These are phyloP conservation scores for Leptinotarsa haldemani DNA, from an alignment of 2,888 invertebrate genomes.

Conservation along the genomic window DNA sequence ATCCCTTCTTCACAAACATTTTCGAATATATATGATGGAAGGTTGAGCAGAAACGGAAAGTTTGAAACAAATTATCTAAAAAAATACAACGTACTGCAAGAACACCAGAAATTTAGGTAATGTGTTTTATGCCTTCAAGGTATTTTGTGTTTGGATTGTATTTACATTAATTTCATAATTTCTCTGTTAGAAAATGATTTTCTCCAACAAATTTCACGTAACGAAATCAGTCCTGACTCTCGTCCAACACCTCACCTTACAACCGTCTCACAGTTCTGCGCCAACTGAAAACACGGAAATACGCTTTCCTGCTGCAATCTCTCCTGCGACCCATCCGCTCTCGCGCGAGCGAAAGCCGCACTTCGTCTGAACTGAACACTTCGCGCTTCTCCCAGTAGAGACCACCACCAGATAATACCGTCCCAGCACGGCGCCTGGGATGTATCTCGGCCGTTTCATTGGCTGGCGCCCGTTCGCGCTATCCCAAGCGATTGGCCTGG, in stretches of 20 bases:
- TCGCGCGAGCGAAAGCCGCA: slow-evolving; percentile 48
- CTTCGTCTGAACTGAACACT: slow-evolving; percentile 33
- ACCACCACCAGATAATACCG: slow-evolving; percentile 57
- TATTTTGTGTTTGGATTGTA: too few relatives aligned
- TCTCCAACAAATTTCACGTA: background rate
- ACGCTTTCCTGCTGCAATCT: slow-evolving; percentile 5
- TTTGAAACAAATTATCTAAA: too few relatives aligned
- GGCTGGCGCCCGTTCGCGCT: slow-evolving; percentile 47
- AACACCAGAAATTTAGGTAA: too few relatives aligned
- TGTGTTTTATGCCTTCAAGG: too few relatives aligned
- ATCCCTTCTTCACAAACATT: too few relatives aligned
- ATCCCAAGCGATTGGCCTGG: slow-evolving; percentile 59
- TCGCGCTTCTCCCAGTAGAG: slow-evolving; percentile 59
- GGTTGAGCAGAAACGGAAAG: too few relatives aligned
- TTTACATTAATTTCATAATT: too few relatives aligned
- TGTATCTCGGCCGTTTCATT: slow-evolving; percentile 27
- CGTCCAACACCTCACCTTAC: slow-evolving; percentile 8
- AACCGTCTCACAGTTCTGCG: background rate
- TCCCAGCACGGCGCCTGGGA: slow-evolving; percentile 40
- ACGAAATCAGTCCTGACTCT: background rate
- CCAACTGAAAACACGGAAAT: slow-evolving; percentile 3
- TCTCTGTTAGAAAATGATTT: too few relatives aligned
- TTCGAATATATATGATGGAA: too few relatives aligned
- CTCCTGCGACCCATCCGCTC: slow-evolving; percentile 45
- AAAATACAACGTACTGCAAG: too few relatives aligned